Evolutionary conservation across 2,113 vertebrate species (phyloP).

Genomic region (Rhineura floridana): DNA sequence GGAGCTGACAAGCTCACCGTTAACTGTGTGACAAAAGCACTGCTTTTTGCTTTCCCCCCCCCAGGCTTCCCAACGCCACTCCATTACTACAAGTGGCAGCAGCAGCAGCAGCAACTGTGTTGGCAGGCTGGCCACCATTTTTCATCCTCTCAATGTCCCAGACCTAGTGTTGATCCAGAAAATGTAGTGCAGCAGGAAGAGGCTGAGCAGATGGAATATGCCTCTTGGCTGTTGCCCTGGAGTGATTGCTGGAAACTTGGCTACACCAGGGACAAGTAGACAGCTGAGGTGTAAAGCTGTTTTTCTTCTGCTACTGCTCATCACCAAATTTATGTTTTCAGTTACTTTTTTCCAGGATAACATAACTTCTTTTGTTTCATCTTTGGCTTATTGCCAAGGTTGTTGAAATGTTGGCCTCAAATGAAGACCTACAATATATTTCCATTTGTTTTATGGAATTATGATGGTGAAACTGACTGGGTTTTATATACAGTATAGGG

Average conservation of each 20-base stretch:
- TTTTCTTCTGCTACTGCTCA: not conserved
- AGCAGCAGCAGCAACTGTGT: not conserved
- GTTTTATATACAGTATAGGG: too few species aligned
- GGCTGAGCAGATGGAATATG: not conserved
- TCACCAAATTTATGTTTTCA: not conserved
- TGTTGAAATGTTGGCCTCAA: constrained; percentile 21
- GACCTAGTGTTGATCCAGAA: not conserved
- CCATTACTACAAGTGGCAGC: too few species aligned
- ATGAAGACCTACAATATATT: not conserved
- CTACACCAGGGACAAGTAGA: too few species aligned
- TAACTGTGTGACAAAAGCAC: too few species aligned
- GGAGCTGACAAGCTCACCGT: too few species aligned
- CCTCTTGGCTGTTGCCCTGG: not conserved
- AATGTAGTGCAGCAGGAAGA: not conserved
- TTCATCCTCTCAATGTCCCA: too few species aligned
- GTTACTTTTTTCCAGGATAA: constrained; percentile 36
- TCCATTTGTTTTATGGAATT: constrained; percentile 13
- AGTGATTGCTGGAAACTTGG: not conserved
- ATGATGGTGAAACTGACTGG: constrained; percentile 25
- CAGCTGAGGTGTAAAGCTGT: not conserved
- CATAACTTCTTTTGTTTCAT: not conserved
- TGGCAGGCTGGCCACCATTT: not conserved
- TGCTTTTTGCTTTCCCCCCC: too few species aligned
- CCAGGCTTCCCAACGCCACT: too few species aligned
- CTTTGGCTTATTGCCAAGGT: constrained; percentile 6